phyloP scores from a whole-genome alignment of 37 sponge, comb jelly and placozoan genomes.

The Spongia lamella region DNA sequence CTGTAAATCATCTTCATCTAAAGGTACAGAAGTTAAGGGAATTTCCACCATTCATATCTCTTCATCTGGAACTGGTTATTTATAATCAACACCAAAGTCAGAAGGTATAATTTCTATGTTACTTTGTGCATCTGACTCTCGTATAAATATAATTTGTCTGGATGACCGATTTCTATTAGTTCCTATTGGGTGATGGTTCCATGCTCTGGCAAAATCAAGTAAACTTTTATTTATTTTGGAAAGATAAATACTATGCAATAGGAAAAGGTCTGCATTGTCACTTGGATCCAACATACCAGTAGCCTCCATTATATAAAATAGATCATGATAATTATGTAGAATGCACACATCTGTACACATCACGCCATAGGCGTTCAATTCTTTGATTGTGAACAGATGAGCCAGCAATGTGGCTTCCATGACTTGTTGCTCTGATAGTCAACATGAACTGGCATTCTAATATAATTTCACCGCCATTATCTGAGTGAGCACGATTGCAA shows the following conservation, averaged over 20 bases:
- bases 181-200: too few relatives aligned
- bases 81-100: too few relatives aligned
- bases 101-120: too few relatives aligned
- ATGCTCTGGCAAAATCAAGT: too few relatives aligned
- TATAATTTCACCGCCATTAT: conserved; percentile 44
- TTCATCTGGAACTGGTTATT: too few relatives aligned
- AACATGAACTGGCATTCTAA: conserved; percentile 35
- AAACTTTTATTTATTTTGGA: too few relatives aligned
- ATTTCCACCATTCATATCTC: too few relatives aligned
- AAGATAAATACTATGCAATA: conserved; percentile 12
- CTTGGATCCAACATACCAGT: conserved; percentile 21
- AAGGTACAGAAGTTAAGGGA: too few relatives aligned
- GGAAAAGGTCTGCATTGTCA: conserved; percentile 13
- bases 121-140: too few relatives aligned
- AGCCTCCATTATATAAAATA: conserved; percentile 22
- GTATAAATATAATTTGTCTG: too few relatives aligned
- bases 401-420: conserved; percentile 43
- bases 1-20: too few relatives aligned
- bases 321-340: conserved; percentile 27
- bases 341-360: conserved; percentile 49
- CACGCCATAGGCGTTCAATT: conserved; percentile 40
- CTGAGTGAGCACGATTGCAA: conserved; percentile 15
- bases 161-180: too few relatives aligned
- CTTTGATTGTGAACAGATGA: conserved; percentile 38
- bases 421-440: conserved; percentile 15